Base-by-base conservation (phyloP, 2,113 vertebrate species). In the Macquaria ambigua region DNA sequence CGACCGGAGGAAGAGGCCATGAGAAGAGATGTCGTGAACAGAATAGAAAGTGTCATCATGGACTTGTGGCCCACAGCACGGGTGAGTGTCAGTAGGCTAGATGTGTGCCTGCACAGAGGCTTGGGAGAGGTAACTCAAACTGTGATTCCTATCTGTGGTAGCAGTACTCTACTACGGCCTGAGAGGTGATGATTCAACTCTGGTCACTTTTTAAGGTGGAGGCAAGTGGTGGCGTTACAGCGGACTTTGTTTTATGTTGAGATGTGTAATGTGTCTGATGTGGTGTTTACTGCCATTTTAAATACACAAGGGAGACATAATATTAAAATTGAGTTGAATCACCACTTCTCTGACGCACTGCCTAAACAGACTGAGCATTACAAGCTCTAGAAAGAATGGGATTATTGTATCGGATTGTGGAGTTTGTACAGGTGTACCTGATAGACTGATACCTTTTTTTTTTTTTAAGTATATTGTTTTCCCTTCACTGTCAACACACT, bases 61-160 rank as follows among this genome's bases (percentile, higher is more conserved):
- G 97, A 99, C 78, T 95, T 99, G 78, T 99, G 98, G 98, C 98
- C 98, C 55, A 95, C 97, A 1, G 97, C 98, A 52, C 96, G 97
- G 82, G 98, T 99, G 91, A 96, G 98, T 86, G 53, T 63, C 95
- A 4, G 41, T 8, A 2, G 69, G 10, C 2, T 46, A 18, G 12
- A 28, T 21, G 0, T 48, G 25, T 67, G 43, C 23, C 34, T 25
- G 31, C 58, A 28, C 61, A 43, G 55, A 48, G 23, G 21, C 50
- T 9, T 5, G 9, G 34, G 39, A 25, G 12, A 25, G 34, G 7
- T 55, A n/a, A 41, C 28, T 77, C 20, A 3, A n/a, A 4, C 31
- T 37, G 74, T 34, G 69, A 37, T 6, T 34, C 67, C 21, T 20
- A 43, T 61, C 66, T 23, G 37, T 63, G 25, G 20, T 46, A 25